phyloP scores from a whole-genome alignment of 2,797 vertebrate genomes.

The Alca torda region DNA sequence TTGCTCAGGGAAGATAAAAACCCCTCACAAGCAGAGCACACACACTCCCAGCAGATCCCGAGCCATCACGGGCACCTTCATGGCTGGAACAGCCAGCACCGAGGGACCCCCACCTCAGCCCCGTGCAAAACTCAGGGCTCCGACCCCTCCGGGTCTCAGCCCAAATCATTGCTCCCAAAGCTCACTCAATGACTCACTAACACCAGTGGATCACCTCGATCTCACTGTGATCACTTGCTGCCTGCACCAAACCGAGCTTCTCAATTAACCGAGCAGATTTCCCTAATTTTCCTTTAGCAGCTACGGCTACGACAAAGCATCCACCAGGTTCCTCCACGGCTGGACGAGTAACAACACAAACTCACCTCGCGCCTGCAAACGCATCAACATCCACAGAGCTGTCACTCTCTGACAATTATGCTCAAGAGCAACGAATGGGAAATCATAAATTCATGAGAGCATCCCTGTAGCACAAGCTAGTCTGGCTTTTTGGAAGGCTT shows the following conservation, averaged over 20 bases:
- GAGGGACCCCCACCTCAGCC: background rate
- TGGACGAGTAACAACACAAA: background rate
- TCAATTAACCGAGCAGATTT: background rate
- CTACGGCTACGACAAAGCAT: background rate
- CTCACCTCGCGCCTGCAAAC: background rate
- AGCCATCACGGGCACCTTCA: background rate
- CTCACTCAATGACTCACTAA: background rate
- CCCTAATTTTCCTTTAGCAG: background rate
- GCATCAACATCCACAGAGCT: background rate
- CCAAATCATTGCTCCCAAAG: background rate
- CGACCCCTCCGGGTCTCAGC: rapidly evolving
- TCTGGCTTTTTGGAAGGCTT: background rate
- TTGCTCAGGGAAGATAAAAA: background rate
- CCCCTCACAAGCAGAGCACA: background rate
- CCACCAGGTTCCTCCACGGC: background rate
- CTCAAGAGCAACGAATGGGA: background rate
- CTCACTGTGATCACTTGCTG: background rate
- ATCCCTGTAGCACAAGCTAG: background rate
- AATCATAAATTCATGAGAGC: background rate
- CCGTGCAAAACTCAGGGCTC: background rate
- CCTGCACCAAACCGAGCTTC: background rate
- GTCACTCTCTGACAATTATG: background rate
- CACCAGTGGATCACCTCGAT: background rate
- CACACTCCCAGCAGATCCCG: background rate
- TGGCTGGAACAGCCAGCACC: background rate